Evolutionary conservation across 1,140 invertebrate species (phyloP).

Genomic region (Neomicropteryx cornuta): DNA sequence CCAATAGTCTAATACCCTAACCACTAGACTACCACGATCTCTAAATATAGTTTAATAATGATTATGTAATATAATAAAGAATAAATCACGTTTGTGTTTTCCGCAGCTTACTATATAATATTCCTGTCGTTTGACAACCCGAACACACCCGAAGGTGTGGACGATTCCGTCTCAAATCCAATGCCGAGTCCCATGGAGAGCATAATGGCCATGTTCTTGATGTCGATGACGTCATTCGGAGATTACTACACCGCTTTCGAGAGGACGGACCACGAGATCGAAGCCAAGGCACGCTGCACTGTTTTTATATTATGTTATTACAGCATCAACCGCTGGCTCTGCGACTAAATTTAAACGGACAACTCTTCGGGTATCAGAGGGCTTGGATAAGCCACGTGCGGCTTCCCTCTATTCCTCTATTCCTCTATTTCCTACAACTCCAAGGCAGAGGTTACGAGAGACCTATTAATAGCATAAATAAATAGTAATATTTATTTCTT

Average conservation of each 20-base stretch:
- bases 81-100: too few species aligned
- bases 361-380: not conserved
- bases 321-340: not conserved
- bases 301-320: not conserved
- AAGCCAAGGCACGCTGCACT: constrained; percentile 63
- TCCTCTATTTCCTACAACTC: too few species aligned
- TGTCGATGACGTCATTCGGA: constrained; percentile 94
- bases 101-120: constrained; percentile 82
- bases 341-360: too few species aligned
- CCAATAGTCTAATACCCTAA: too few species aligned
- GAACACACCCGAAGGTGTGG: constrained; percentile 57
- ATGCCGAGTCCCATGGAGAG: constrained; percentile 86
- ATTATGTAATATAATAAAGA: too few species aligned
- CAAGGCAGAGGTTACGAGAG: too few species aligned
- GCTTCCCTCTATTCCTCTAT: too few species aligned
- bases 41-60: too few species aligned
- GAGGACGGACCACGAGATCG: constrained; percentile 74
- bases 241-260: constrained; percentile 87
- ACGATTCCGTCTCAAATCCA: constrained; percentile 67
- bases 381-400: too few species aligned
- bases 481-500: too few species aligned
- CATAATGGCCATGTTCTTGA: constrained; percentile 94
- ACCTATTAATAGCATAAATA: too few species aligned
- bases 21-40: too few species aligned
- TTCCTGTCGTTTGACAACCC: constrained; percentile 79